Evolutionary conservation across 2,888 invertebrate genomes (phyloP).

Genomic region (Xanthia icteritia): DNA sequence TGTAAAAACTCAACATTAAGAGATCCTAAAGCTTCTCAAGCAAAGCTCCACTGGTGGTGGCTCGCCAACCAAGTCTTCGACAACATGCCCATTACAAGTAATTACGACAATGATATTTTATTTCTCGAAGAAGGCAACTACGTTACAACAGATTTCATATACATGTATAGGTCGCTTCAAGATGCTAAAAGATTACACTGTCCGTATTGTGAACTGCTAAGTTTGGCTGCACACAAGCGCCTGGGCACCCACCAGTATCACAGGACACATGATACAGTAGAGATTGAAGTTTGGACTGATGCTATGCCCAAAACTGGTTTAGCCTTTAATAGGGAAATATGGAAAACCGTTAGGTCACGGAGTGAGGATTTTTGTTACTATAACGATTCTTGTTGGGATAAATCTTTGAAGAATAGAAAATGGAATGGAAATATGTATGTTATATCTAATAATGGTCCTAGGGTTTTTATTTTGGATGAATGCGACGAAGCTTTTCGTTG

Average conservation of each 20-base stretch:
- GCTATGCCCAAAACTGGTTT: slow-evolving; percentile 64
- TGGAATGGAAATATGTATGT: slow-evolving; percentile 9
- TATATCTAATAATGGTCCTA: slow-evolving; percentile 19
- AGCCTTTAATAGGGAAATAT: slow-evolving; percentile 71
- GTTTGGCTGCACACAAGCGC: slow-evolving; percentile 67
- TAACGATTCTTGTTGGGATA: slow-evolving; percentile 72
- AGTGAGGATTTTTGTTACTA: slow-evolving; percentile 70
- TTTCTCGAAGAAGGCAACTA: slow-evolving; percentile 69
- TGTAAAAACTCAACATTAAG: slow-evolving; percentile 64
- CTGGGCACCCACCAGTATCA: slow-evolving; percentile 45
- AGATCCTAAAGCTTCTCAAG: slow-evolving; percentile 63
- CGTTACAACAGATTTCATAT: slow-evolving; percentile 71
- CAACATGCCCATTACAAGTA: slow-evolving; percentile 55
- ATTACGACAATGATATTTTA: slow-evolving; percentile 63
- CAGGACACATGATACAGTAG: slow-evolving; percentile 35
- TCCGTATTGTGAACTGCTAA: slow-evolving; percentile 71
- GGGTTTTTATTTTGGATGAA: slow-evolving; percentile 40
- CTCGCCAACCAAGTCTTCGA: slow-evolving; percentile 72
- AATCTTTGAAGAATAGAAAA: slow-evolving; percentile 31
- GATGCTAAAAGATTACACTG: slow-evolving; percentile 48
- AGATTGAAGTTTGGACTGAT: slow-evolving; percentile 66
- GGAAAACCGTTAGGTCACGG: slow-evolving; percentile 68
- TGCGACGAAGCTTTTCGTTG: slow-evolving; percentile 11
- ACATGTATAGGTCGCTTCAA: slow-evolving; percentile 63
- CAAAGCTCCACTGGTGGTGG: slow-evolving; percentile 79